Conservation (phyloP, 1,140 invertebrate species). For the Caerostris darwini region DNA sequence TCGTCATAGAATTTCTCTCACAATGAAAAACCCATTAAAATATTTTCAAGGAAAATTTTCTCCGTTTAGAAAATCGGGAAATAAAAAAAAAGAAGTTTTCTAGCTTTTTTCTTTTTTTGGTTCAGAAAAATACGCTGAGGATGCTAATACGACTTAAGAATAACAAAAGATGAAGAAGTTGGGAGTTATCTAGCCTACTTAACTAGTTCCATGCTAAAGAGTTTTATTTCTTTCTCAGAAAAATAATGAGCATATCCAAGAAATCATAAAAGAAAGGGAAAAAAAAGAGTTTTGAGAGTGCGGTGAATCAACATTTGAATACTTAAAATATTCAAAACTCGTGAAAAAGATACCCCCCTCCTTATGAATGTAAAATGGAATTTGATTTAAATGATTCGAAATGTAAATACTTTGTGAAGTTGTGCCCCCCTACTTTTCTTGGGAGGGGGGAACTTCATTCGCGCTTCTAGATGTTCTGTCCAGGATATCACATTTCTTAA, state of each 20-base stretch:
- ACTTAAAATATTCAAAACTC: not conserved
- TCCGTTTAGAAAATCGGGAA: not conserved
- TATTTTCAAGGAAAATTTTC: not conserved
- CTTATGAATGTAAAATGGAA: not conserved
- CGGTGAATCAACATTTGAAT: not conserved
- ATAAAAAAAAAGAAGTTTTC: not conserved
- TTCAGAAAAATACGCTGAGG: not conserved
- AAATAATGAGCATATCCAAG: not conserved
- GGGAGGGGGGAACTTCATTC: too few relatives aligned
- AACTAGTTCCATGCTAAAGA: not conserved
- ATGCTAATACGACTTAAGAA: not conserved
- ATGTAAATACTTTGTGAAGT: not conserved
- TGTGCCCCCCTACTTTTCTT: not conserved
- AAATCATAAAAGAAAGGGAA: too few relatives aligned
- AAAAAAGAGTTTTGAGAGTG: not conserved
- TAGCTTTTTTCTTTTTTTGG: not conserved
- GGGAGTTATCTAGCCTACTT: not conserved
- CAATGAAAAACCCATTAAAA: slow-evolving; percentile 19
- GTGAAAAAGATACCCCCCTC: not conserved
- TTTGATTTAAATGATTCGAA: not conserved
- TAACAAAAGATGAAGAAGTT: not conserved
- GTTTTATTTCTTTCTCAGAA: not conserved
- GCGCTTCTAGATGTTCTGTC: too few relatives aligned
- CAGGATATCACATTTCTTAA: too few relatives aligned
- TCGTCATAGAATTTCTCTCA: not conserved